A percentile compares a stretch with the other conserved stretches of the same genome.
These are phyloP conservation scores for Acomys russatus DNA, from an alignment of 2,797 vertebrate species.

Conservation along the genomic window DNA sequence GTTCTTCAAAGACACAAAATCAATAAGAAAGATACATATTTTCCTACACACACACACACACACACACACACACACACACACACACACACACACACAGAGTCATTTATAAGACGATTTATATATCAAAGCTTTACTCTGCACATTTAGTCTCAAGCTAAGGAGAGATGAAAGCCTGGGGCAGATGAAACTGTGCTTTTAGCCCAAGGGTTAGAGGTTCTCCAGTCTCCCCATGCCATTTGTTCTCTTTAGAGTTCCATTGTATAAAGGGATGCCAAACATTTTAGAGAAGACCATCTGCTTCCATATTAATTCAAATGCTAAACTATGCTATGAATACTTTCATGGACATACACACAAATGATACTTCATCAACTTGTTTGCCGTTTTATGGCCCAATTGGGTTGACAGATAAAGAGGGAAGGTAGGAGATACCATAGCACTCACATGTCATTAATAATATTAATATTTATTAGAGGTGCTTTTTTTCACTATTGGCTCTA, in stretches of 20 bases:
- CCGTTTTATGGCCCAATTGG: background rate
- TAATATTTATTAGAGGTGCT: background rate
- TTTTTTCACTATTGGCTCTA: background rate
- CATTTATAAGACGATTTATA: background rate
- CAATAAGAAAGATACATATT: background rate
- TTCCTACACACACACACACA: background rate
- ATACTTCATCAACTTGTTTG: background rate
- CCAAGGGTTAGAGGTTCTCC: background rate
- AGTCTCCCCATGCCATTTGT: background rate
- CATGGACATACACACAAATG: background rate
- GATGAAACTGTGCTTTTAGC: background rate
- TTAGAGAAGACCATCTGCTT: background rate
- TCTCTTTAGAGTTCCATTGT: background rate
- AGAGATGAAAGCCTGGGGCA: background rate
- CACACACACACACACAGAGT: background rate
- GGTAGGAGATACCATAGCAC: background rate
- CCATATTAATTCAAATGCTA: background rate
- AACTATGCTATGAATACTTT: background rate
- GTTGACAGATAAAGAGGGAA: background rate
- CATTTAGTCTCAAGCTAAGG: background rate
- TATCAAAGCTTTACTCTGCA: background rate
- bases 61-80: background rate
- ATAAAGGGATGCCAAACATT: background rate
- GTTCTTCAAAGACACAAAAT: background rate
- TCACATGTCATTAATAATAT: background rate